Percentiles rank a stretch among this genome's conserved stretches.
These are phyloP conservation scores for Frieseomelitta varia DNA, from an alignment of 1,140 invertebrate genomes.

Conservation along the genomic window DNA sequence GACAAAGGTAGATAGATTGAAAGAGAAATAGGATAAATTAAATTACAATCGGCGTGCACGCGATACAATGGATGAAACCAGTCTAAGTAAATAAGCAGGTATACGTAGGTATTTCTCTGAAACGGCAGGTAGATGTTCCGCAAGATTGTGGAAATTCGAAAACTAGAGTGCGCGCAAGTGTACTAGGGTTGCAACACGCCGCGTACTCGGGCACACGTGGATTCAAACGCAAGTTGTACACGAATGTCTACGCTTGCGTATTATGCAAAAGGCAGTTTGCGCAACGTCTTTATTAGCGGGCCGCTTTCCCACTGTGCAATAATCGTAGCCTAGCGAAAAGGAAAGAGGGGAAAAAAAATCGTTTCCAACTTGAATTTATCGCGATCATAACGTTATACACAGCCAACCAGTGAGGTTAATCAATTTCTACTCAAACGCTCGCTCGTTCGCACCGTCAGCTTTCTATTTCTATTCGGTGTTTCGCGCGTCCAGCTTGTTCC, in stretches of 20 bases:
- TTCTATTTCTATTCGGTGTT: constrained; percentile 36
- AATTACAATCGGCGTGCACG: neutral
- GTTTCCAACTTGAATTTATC: constrained; percentile 46
- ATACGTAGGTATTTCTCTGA: neutral
- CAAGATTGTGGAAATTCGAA: constrained; percentile 44
- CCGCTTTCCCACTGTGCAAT: constrained; percentile 48
- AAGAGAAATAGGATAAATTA: neutral
- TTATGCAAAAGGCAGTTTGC: constrained; percentile 54
- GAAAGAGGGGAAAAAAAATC: constrained; percentile 9
- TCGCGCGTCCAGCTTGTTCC: constrained; percentile 1
- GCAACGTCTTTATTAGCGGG: constrained; percentile 52
- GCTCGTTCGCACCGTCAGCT: constrained; percentile 20
- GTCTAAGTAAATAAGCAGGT: too few relatives aligned
- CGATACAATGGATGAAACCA: constrained; percentile 17
- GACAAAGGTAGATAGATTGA: neutral
- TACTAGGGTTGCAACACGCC: constrained; percentile 11
- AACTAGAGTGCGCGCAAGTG: neutral
- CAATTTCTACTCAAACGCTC: constrained; percentile 38
- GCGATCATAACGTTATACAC: constrained; percentile 46
- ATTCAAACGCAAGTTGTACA: constrained; percentile 44
- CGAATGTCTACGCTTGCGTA: constrained; percentile 30
- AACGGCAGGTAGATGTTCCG: constrained; percentile 29
- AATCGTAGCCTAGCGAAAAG: neutral
- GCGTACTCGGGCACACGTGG: constrained; percentile 31
- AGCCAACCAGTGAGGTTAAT: constrained; percentile 37